phyloP scores from a whole-genome alignment of 37 sponge, comb jelly and placozoan species.

The Tethya wilhelma region DNA sequence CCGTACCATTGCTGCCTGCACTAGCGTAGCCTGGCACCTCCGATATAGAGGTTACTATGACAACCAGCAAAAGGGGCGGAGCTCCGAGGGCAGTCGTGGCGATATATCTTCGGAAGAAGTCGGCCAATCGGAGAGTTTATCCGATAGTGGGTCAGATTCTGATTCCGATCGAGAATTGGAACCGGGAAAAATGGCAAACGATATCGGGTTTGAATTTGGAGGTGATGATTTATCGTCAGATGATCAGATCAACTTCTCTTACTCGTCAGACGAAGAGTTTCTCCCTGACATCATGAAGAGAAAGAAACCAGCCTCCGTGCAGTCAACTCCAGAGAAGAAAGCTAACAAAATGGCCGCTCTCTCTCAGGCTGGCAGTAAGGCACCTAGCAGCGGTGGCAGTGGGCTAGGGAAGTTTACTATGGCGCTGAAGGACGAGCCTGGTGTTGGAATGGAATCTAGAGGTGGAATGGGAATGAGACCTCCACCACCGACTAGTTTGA shows the following conservation, averaged over 20 bases:
- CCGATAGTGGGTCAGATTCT: slow-evolving; percentile 4
- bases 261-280: slow-evolving; percentile 65
- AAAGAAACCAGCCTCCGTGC: slow-evolving; percentile 3
- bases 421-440: too few relatives aligned
- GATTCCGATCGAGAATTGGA: slow-evolving; percentile 11
- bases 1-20: slow-evolving; percentile 84
- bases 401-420: background rate
- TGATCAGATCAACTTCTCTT: slow-evolving; percentile 25
- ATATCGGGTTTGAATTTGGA: background rate
- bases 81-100: background rate
- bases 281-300: slow-evolving; percentile 24
- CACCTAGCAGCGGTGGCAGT: background rate
- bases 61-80: background rate
- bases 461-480: background rate
- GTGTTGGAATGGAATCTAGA: background rate
- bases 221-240: slow-evolving; percentile 2
- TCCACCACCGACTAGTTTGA: background rate
- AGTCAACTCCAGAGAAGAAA: background rate
- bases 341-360: background rate
- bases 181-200: background rate
- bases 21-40: slow-evolving; percentile 97
- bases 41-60: slow-evolving; percentile 59
- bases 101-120: background rate
- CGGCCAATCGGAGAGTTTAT: slow-evolving; percentile 9
- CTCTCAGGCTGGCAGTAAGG: background rate